phyloP scores from a whole-genome alignment of 1,140 invertebrate genomes.

The Drosophila mojavensis region DNA sequence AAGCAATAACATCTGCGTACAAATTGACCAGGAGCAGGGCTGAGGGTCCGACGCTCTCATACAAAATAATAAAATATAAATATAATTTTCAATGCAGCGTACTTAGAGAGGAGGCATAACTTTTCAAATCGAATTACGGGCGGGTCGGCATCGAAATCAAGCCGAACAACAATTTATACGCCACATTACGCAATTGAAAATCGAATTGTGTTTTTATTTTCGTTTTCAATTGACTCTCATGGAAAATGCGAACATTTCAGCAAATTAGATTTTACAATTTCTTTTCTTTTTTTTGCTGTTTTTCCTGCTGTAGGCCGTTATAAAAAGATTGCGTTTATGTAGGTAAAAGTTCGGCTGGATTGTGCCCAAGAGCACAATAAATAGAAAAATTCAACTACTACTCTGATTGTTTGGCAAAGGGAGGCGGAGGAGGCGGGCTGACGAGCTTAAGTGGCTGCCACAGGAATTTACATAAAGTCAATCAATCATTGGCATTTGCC shows the following conservation, averaged over 20 bases:
- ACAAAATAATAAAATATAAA: constrained; percentile 7
- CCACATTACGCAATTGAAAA: constrained; percentile 78
- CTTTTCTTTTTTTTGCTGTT: not conserved
- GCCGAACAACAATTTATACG: constrained; percentile 69
- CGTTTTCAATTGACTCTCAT: constrained; percentile 36
- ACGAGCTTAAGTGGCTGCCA: constrained; percentile 65
- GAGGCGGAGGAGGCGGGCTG: not conserved
- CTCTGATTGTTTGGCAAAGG: constrained; percentile 9
- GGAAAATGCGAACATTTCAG: constrained; percentile 33
- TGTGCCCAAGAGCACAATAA: constrained; percentile 73
- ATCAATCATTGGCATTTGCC: constrained; percentile 76
- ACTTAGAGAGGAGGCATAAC: constrained; percentile 41
- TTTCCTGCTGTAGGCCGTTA: constrained; percentile 3
- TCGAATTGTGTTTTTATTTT: constrained; percentile 68
- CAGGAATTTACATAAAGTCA: constrained; percentile 79
- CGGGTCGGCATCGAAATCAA: constrained; percentile 23
- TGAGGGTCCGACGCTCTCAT: not conserved
- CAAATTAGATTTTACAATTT: constrained; percentile 77
- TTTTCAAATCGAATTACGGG: constrained; percentile 63
- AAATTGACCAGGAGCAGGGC: not conserved
- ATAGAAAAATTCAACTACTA: constrained; percentile 47
- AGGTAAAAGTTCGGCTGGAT: constrained; percentile 28
- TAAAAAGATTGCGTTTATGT: constrained; percentile 49
- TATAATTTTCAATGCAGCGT: constrained; percentile 17
- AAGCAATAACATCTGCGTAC: not conserved